Percentiles rank a stretch among this genome's conserved stretches.
phyloP scores from a whole-genome alignment of 1,140 invertebrate genomes.

The Drosophila tani region DNA sequence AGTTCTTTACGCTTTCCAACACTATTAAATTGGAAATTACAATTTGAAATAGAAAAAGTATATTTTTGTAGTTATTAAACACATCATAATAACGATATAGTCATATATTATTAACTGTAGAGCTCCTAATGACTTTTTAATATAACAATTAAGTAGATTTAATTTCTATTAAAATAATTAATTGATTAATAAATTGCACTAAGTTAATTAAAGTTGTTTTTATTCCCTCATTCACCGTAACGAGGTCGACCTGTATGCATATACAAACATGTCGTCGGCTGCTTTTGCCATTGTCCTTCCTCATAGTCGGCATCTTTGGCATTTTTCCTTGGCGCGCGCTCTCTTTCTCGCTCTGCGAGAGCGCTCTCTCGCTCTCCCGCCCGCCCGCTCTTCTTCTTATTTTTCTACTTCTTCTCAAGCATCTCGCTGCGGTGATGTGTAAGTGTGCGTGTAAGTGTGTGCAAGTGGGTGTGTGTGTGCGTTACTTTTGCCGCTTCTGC shows the following conservation, averaged over 20 bases:
- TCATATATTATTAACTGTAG: too few relatives aligned
- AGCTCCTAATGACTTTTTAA: too few relatives aligned
- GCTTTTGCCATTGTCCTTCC: constrained; percentile 63
- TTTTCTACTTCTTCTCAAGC: constrained; percentile 30
- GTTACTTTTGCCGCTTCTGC: constrained; percentile 60
- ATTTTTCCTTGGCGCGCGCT: constrained; percentile 64
- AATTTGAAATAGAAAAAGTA: too few relatives aligned
- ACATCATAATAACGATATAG: too few relatives aligned
- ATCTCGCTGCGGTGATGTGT: constrained; percentile 7
- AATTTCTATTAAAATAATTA: background rate
- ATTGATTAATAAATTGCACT: background rate
- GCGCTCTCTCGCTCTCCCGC: background rate
- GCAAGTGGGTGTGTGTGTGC: constrained; percentile 14
- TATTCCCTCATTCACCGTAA: background rate
- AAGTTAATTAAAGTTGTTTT: background rate
- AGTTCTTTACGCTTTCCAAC: too few relatives aligned
- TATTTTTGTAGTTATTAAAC: too few relatives aligned
- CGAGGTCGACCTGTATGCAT: constrained; percentile 5
- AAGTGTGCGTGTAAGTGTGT: constrained; percentile 24
- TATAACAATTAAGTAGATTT: too few relatives aligned
- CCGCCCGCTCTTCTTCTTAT: constrained; percentile 1
- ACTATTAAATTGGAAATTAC: too few relatives aligned
- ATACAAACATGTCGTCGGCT: constrained; percentile 63
- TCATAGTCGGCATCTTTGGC: constrained; percentile 60
- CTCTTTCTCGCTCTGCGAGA: background rate